These are phyloP conservation scores for Drosophila santomea DNA, from an alignment of 1,140 invertebrate genomes.

Conservation along the genomic window DNA sequence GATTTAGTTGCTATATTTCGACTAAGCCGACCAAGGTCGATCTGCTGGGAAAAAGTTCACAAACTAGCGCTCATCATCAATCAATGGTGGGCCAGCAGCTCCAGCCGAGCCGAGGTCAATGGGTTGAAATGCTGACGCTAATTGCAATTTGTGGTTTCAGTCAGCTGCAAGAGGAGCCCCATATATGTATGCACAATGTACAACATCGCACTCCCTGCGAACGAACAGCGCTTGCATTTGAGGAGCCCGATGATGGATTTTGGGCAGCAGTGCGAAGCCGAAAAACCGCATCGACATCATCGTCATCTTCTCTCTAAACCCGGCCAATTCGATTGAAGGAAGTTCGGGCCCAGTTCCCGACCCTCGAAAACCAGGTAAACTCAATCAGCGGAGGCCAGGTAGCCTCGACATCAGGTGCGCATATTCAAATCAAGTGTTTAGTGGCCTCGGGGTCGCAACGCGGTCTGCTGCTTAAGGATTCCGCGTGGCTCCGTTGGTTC, in stretches of 20 bases:
- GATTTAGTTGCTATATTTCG: slow-evolving; percentile 6
- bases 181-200: slow-evolving; percentile 3
- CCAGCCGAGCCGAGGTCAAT: slow-evolving; percentile 33
- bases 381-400: slow-evolving; percentile 28
- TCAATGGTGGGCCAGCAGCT: slow-evolving; percentile 34
- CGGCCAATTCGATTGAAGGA: slow-evolving; percentile 27
- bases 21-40: background rate
- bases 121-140: slow-evolving; percentile 34
- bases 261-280: slow-evolving; percentile 21
- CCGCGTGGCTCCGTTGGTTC: background rate
- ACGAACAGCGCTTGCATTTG: slow-evolving; percentile 1
- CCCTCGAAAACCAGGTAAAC: slow-evolving; percentile 27
- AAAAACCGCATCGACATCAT: slow-evolving; percentile 41
- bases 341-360: slow-evolving; percentile 3
- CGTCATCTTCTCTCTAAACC: slow-evolving; percentile 8
- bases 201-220: background rate
- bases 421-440: slow-evolving; percentile 39
- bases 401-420: slow-evolving; percentile 31
- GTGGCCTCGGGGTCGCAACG: background rate
- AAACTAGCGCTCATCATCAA: slow-evolving; percentile 59
- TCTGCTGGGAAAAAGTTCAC: slow-evolving; percentile 12
- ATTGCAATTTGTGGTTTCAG: slow-evolving; percentile 59
- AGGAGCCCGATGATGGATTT: slow-evolving; percentile 33
- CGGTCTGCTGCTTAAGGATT: slow-evolving; percentile 8
- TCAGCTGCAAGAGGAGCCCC: slow-evolving; percentile 8